Evolutionary conservation across 2,888 invertebrate genomes (phyloP).

Genomic region (Apamea crenata): DNA sequence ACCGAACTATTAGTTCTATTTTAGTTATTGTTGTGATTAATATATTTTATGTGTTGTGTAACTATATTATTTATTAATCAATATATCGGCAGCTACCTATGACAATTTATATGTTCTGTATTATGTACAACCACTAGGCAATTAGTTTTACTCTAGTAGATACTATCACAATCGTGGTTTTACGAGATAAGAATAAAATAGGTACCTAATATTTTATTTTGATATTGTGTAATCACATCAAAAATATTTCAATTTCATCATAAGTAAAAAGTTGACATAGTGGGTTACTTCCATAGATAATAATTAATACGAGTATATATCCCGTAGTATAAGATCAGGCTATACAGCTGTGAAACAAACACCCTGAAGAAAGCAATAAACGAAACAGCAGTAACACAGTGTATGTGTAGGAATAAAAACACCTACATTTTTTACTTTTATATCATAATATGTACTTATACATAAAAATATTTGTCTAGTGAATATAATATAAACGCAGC

Average conservation of each 20-base stretch:
- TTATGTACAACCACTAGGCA: slow-evolving; percentile 32
- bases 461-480: slow-evolving; percentile 52
- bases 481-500: slow-evolving; percentile 56
- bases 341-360: slow-evolving; percentile 37
- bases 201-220: slow-evolving; percentile 24
- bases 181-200: slow-evolving; percentile 32
- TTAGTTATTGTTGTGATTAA: slow-evolving; percentile 62
- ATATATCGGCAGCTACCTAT: slow-evolving; percentile 61
- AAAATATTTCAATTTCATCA: slow-evolving; percentile 34
- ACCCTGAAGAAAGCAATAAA: slow-evolving; percentile 29
- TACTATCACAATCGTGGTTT: slow-evolving; percentile 19
- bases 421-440: slow-evolving; percentile 66
- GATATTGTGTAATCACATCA: slow-evolving; percentile 25
- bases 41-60: slow-evolving; percentile 59
- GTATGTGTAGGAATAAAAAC: slow-evolving; percentile 36
- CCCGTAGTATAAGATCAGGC: slow-evolving; percentile 49
- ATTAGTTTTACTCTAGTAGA: slow-evolving; percentile 29
- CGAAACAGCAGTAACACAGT: slow-evolving; percentile 24
- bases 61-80: slow-evolving; percentile 58
- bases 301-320: slow-evolving; percentile 36
- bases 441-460: slow-evolving; percentile 44
- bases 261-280: slow-evolving; percentile 17
- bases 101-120: slow-evolving; percentile 41
- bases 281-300: slow-evolving; percentile 23
- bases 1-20: slow-evolving; percentile 55